These are phyloP conservation scores for Nomada hirtipes DNA, from an alignment of 2,888 invertebrate species.

Conservation along the genomic window DNA sequence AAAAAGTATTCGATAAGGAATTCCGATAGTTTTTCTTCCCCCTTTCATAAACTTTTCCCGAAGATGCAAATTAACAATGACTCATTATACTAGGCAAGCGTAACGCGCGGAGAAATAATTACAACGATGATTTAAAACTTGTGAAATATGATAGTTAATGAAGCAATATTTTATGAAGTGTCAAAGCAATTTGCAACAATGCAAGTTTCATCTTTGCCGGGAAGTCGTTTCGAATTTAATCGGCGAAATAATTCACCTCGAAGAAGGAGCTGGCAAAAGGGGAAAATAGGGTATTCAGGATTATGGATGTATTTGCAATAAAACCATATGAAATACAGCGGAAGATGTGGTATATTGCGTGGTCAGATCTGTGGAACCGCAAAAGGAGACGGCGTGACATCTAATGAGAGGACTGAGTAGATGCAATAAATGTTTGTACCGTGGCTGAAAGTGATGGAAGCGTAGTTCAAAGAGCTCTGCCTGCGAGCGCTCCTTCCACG, in stretches of 20 bases:
- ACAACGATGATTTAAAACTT: no score
- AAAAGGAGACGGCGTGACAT: slow-evolving; percentile 19
- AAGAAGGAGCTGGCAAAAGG: not conserved
- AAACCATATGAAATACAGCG: slow-evolving; percentile 36
- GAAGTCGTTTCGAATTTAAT: not conserved
- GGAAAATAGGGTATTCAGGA: not conserved
- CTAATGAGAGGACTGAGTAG: slow-evolving; percentile 51
- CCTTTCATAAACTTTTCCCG: no score
- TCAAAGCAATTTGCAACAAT: not conserved
- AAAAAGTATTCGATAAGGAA: no score
- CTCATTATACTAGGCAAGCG: no score
- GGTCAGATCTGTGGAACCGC: slow-evolving; percentile 36
- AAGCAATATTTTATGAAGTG: not conserved
- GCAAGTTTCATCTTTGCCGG: not conserved
- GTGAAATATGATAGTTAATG: no score
- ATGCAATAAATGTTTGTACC: slow-evolving; percentile 56
- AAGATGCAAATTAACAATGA: no score
- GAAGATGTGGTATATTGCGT: not conserved
- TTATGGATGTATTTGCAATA: slow-evolving; percentile 19
- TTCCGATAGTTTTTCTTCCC: no score
- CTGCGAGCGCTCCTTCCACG: slow-evolving; percentile 39
- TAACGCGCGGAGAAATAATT: no score
- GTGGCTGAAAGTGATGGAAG: slow-evolving; percentile 31
- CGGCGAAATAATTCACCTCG: not conserved
- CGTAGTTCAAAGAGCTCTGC: slow-evolving; percentile 56